Conservation (phyloP, 2,888 invertebrate species). For the Galeruca laticollis region DNA sequence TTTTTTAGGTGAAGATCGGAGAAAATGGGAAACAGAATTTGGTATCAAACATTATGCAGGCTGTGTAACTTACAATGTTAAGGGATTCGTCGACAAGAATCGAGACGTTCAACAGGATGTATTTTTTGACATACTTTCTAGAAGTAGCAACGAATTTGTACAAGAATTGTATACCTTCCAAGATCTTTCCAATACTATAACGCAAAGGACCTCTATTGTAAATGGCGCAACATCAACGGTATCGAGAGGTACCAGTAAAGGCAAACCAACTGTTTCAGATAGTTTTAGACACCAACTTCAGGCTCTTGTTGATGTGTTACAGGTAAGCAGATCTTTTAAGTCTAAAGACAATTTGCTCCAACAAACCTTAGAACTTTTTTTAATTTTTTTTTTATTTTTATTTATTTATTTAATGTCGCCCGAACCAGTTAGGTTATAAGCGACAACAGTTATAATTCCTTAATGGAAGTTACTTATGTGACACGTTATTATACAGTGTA, state of each 20-base stretch:
- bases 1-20: slow-evolving; percentile 75
- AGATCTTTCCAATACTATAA: slow-evolving; percentile 62
- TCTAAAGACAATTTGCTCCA: neutral
- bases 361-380: neutral
- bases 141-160: slow-evolving; percentile 86
- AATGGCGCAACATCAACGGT: slow-evolving; percentile 71
- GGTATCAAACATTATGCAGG: slow-evolving; percentile 92
- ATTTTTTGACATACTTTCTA: slow-evolving; percentile 88
- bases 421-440: no score
- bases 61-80: slow-evolving; percentile 83
- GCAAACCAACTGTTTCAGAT: slow-evolving; percentile 90
- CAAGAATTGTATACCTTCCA: slow-evolving; percentile 80
- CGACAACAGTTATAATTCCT: no score
- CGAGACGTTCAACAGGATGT: slow-evolving; percentile 93
- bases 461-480: no score
- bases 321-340: slow-evolving; percentile 60
- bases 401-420: no score
- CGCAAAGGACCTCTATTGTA: slow-evolving; percentile 53
- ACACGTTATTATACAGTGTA: no score
- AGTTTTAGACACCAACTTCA: slow-evolving; percentile 90
- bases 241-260: slow-evolving; percentile 88
- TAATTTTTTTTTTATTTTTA: neutral
- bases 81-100: slow-evolving; percentile 93
- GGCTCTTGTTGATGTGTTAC: slow-evolving; percentile 88
- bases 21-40: slow-evolving; percentile 92